Conservation (phyloP, 2,113 vertebrate species). For the Centropus unirufus region DNA sequence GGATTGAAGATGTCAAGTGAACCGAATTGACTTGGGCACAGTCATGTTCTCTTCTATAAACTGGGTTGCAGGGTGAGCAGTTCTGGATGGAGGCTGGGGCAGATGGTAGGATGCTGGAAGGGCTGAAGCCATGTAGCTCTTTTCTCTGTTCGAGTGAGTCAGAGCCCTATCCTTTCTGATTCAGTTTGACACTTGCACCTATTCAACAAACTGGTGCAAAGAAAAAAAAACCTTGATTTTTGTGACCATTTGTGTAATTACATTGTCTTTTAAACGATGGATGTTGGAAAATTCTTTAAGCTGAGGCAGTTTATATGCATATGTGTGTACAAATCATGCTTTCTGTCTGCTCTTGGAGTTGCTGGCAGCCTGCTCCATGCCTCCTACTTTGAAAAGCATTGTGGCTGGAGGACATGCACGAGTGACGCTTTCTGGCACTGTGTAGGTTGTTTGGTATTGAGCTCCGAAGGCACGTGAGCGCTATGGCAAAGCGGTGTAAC, state of each 20-base stretch:
- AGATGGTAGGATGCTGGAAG: slow-evolving; percentile 49
- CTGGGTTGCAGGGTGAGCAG: slow-evolving; percentile 32
- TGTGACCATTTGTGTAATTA: not conserved
- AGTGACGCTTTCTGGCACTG: not conserved
- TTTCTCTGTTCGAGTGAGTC: slow-evolving; percentile 51
- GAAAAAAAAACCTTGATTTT: not conserved
- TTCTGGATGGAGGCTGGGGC: slow-evolving; percentile 28
- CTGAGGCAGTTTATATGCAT: not conserved
- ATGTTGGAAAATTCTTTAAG: not conserved
- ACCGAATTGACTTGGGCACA: not conserved
- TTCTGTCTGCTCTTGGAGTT: not conserved
- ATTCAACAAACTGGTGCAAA: not conserved
- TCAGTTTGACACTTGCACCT: not conserved
- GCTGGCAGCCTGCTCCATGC: slow-evolving; percentile 20
- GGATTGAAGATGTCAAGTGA: not conserved
- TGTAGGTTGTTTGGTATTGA: slow-evolving; percentile 43
- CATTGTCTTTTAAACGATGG: not conserved
- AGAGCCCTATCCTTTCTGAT: slow-evolving; percentile 26
- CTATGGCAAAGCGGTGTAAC: not conserved
- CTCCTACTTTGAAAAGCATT: slow-evolving; percentile 15
- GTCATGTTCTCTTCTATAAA: slow-evolving; percentile 28
- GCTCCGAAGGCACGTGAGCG: not conserved
- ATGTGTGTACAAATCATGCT: not conserved
- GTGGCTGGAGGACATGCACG: slow-evolving; percentile 36
- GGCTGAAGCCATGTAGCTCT: slow-evolving; percentile 27